These are phyloP conservation scores for Anoura caudifer DNA, from an alignment of 2,113 vertebrate species.

Conservation along the genomic window DNA sequence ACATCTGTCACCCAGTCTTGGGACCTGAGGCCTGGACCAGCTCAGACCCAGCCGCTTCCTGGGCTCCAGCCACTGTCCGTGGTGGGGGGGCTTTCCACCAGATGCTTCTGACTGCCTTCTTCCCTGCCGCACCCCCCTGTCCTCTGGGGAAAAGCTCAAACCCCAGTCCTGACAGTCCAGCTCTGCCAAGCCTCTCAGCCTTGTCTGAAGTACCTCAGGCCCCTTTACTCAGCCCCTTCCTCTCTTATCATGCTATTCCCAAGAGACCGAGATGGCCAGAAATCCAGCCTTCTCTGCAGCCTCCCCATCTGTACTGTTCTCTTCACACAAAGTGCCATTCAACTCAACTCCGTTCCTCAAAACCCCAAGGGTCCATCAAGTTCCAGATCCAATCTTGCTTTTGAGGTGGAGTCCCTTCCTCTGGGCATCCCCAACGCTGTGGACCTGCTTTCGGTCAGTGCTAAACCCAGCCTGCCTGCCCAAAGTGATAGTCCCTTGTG, in stretches of 20 bases:
- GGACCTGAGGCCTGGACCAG: background rate
- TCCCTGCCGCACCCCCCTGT: background rate
- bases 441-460: background rate
- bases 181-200: background rate
- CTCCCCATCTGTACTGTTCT: background rate
- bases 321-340: background rate
- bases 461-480: background rate
- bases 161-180: background rate
- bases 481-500: background rate
- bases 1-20: no score
- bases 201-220: background rate
- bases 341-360: background rate
- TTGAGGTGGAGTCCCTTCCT: background rate
- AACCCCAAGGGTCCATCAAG: background rate
- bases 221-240: background rate
- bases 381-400: background rate
- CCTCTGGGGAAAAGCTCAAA: background rate
- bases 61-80: background rate
- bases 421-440: background rate
- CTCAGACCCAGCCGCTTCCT: background rate
- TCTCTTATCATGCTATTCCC: background rate
- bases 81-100: no score
- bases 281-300: background rate
- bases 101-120: background rate
- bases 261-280: background rate